Base-by-base conservation (phyloP, 2,113 vertebrate species). In the Anseranas semipalmata region DNA sequence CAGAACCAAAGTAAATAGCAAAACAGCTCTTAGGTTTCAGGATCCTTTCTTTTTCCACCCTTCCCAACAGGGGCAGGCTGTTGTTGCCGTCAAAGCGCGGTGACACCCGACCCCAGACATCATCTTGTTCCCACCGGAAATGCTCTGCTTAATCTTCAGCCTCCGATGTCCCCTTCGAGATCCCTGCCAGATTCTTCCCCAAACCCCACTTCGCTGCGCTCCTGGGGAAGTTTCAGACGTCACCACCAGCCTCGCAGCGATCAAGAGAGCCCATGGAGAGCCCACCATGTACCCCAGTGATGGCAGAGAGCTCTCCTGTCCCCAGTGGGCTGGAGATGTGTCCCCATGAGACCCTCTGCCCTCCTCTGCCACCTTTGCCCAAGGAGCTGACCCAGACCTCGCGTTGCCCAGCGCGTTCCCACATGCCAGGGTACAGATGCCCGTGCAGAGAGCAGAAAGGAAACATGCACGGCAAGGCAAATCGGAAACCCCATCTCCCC, bases 21-120 rank as follows among this genome's bases (percentile, higher is more conserved):
- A 80, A 84, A 91, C 77, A 94, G 87, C 73, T 95, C 95, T 95
- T 94, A 58, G 88, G 94, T 95, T 96, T 95, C 95, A 95, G 89
- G 65, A 83, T 83, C 83, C 72, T 81, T 89, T 94, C 91, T 89
- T 92, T 94, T 94, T 96, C 95, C 93, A 95, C 55, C 80, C 60
- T 77, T 76, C 89, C 89, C 89, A 52, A 89, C 30, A 52, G 74
- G 20, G 3, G 3, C 24, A 2, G 67, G 77, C 84, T 87, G 80
- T 4, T 37, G 60, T 71, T 93, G 92, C 94, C 25, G 27, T 85
- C 89, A 74, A 5, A 30, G 81, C 2, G 2, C 83, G 80, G 60
- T 77, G 95, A 96, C 95, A 94, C 60, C 91, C 16, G 22, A 93
- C 4, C 78, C 84, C 80, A 70, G 71, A 3, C 91, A 60, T 33